Conservation (phyloP, 1,140 invertebrate species). For the Formica selysi region DNA sequence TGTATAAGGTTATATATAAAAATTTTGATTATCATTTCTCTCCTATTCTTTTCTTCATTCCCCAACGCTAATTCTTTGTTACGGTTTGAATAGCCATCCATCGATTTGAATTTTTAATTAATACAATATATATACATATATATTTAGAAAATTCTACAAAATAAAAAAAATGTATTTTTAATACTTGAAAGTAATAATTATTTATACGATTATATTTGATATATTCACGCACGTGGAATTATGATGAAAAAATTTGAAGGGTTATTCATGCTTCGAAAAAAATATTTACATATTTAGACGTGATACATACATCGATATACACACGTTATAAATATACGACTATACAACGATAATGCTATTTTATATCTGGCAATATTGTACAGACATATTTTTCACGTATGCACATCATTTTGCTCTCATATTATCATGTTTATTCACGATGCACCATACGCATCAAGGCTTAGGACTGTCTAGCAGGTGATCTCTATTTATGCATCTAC, state of each 20-base stretch:
- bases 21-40: not conserved
- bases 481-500: constrained; percentile 45
- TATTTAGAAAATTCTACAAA: no score
- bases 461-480: constrained; percentile 25
- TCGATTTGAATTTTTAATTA: not conserved
- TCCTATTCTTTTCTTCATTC: not conserved
- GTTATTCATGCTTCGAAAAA: not conserved
- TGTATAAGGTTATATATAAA: not conserved
- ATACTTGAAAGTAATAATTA: not conserved
- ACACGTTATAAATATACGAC: not conserved
- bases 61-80: not conserved
- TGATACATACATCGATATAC: not conserved
- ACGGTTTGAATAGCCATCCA: not conserved
- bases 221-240: not conserved
- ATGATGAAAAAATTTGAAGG: not conserved
- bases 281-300: not conserved
- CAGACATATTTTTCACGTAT: constrained; percentile 16
- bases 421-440: constrained; percentile 54
- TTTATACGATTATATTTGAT: not conserved
- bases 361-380: not conserved
- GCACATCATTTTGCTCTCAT: not conserved
- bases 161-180: not conserved
- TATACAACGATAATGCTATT: not conserved
- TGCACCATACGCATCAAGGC: constrained; percentile 28
- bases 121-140: not conserved